Evolutionary conservation across 2,888 invertebrate species (phyloP), one percentile per base, ranked within the genome.

Genomic region (Pollenia amentaria): DNA sequence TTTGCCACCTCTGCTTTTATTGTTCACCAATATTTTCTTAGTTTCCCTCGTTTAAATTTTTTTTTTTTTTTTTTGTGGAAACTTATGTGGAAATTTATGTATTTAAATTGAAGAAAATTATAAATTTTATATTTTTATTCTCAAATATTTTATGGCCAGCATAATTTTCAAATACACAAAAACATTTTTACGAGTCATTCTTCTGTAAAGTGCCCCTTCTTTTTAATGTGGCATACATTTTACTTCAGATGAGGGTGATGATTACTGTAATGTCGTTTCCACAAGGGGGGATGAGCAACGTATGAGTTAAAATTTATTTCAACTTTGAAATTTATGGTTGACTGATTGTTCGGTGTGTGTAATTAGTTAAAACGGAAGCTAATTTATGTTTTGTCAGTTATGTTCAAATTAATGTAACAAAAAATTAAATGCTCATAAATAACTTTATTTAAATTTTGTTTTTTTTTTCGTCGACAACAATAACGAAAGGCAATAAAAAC

Each of bases 341-440:
- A 89, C 87, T 89, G 89, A 89, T 88, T 89, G 88, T 87, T 82
- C 85, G 55, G 76, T 85, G 79, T 80, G 79, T 88, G 88, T 89
- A 89, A 89, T 89, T 92, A 92, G 91, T 91, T 90, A 90, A 91
- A 91, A 91, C 91, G 90, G 91, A 90, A 91, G 91, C 91, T 92
- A 92, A 92, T 92, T 92, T 92, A 91, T 92, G 91, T 92, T 92
- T 91, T 91, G 92, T 91, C 92, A 92, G 92, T 92, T 92, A 91
- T 92, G 91, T 90, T 91, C 91, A 90, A 91, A 92, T 91, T 91
- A 91, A 92, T 92, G 92, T 91, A 90, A 91, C 89, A 91, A 76
- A 90, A 91, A 91, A 92, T 92, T 91, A 92, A 92, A 84, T 86
- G 87, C 84, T 83, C 87, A 88, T 88, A 89, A 89, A 89, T 89